Base-by-base conservation (phyloP, 2,113 vertebrate genomes). In the Nipponia nippon region DNA sequence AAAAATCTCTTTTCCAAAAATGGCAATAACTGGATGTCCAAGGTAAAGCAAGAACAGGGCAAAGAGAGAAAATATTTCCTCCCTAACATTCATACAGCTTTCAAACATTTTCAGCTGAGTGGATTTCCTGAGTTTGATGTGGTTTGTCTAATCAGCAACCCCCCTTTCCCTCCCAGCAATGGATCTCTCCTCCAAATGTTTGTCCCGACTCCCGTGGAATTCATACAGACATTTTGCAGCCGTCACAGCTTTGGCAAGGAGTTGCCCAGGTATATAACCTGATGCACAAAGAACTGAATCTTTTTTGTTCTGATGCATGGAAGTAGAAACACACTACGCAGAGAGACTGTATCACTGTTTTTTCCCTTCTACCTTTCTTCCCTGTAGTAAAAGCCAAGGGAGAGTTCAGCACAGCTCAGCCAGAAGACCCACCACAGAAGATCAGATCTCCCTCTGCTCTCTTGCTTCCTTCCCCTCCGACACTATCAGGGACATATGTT, bases 1-100 rank as follows among this genome's bases (percentile, higher is more conserved):
- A 91, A 73, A 91, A 91, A 90, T 90, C 62, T 90, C 79, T 96
- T 83, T 91, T 71, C 95, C 82, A 95, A 96, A 96, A 96, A 95
- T 77, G 78, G 84, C 75, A 96, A 91, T 70, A 95, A 87, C 88
- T 80, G 27, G 27, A 85, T 77, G 78, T 83, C 53, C 58, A 91
- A 89, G 87, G 84, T 95, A 91, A 91, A 88, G 77, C 46, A 95
- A 84, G 78, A 93, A 90, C 32, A 70, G 75, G 46, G 89, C 62
- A 94, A 88, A 91, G 61, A 89, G 82, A 95, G 75, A 95, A 94
- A 96, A 66, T 65, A 95, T 53, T 86, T 95, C 87, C 80, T 94
- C 92, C 70, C 58, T 88, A 91, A 73, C 78, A 66, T 75, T 95
- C 72, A 82, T 32, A 65, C 15, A 95, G 78, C 90, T 95, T 96